Conservation (phyloP, 2,113 vertebrate species). For the Eidolon helvum region DNA sequence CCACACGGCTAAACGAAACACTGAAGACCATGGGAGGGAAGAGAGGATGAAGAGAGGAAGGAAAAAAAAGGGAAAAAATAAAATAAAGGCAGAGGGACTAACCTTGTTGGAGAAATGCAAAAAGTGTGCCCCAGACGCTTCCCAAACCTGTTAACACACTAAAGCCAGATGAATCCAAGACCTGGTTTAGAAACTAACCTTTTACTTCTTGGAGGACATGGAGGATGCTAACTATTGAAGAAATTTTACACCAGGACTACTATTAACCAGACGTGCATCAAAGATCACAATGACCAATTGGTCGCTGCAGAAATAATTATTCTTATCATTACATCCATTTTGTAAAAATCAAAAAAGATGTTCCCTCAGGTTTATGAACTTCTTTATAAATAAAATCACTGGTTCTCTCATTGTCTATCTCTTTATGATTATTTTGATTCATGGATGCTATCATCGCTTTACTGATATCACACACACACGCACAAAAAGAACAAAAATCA, state of each 20-base stretch:
- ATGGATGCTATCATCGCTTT: constrained; percentile 57
- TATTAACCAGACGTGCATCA: background rate
- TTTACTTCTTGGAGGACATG: background rate
- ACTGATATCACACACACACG: constrained; percentile 16
- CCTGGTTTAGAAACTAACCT: constrained; percentile 11
- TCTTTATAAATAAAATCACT: constrained; percentile 37
- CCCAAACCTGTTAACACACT: constrained; percentile 33
- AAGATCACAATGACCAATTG: background rate
- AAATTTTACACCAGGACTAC: background rate
- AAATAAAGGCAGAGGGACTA: background rate
- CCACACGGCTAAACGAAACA: constrained; percentile 8
- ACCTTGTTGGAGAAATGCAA: background rate
- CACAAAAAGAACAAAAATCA: background rate
- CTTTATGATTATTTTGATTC: constrained; percentile 68
- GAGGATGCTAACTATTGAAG: background rate
- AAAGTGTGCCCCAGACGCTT: background rate
- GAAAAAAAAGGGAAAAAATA: constrained; percentile 29
- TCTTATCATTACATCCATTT: background rate
- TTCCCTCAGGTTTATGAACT: background rate
- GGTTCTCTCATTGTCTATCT: background rate
- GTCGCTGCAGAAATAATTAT: background rate
- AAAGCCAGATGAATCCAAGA: background rate
- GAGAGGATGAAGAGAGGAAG: constrained; percentile 37
- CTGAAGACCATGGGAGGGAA: constrained; percentile 31
- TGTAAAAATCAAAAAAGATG: background rate